Percentiles rank a stretch among this genome's conserved stretches.
phyloP scores from a whole-genome alignment of 2,888 invertebrate species.

The Xanthia togata region DNA sequence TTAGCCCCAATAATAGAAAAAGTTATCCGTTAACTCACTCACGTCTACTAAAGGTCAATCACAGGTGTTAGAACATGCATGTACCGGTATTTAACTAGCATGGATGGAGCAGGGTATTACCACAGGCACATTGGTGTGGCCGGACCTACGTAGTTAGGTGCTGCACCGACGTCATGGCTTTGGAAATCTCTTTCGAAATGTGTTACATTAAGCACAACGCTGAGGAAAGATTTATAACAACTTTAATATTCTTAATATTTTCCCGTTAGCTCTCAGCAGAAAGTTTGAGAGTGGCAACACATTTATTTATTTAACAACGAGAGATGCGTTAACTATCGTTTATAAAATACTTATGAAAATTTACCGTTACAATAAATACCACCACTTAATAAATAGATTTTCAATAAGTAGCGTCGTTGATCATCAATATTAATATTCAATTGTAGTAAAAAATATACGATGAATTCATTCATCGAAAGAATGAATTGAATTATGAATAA shows the following conservation, averaged over 20 bases:
- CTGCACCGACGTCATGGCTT: not conserved
- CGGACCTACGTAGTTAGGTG: not conserved
- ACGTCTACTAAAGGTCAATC: not conserved
- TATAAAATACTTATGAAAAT: too few relatives aligned
- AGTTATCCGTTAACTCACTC: too few relatives aligned
- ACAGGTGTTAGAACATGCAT: not conserved
- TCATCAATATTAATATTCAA: too few relatives aligned
- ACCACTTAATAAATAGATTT: not conserved
- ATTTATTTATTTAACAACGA: not conserved
- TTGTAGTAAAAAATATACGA: too few relatives aligned
- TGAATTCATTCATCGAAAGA: too few relatives aligned
- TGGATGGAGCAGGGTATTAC: not conserved
- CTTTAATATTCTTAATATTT: not conserved
- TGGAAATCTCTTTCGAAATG: constrained; percentile 8
- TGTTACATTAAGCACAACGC: not conserved
- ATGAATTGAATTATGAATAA: too few relatives aligned
- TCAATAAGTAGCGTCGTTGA: too few relatives aligned
- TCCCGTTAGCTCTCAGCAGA: not conserved
- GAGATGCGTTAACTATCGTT: too few relatives aligned
- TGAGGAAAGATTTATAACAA: not conserved
- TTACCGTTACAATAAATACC: not conserved
- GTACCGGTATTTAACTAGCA: not conserved
- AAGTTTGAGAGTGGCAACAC: not conserved
- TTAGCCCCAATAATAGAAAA: not conserved
- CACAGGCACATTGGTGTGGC: not conserved